Evolutionary conservation across 1,140 invertebrate species (phyloP), one percentile per base, ranked within the genome.

Genomic region (Vanessa tameamea): DNA sequence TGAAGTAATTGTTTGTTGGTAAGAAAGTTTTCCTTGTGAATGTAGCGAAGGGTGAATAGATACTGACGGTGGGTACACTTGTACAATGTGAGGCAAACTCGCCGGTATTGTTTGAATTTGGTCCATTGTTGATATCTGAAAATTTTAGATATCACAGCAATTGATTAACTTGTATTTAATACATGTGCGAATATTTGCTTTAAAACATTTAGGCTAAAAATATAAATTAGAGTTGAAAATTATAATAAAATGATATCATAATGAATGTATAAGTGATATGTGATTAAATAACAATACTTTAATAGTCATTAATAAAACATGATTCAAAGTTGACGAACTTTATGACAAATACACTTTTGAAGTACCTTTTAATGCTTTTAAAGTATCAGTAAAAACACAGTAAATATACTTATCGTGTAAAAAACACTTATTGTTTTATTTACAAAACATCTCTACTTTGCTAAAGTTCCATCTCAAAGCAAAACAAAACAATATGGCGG

Each of bases 41-140:
- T 84, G 82, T 13, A 90, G 59, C 4, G 82, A 77, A 7, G 86
- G 83, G 51, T 91, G 89, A 50, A 87, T 82, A 3, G 85, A 79
- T 12, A 81, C 78, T 8, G 85, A 77, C 0, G 85, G 83, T 57
- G 88, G 85, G 47, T 90, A 92, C 0, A 92, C 86, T 81, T 90
- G 90, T 0, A 92, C 87, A 13, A 92, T 81, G 48, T 87, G 88
- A 0, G 87, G 88, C 53, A 89, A 85, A 37, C 78, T 77, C 4
- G 64, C 78, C 9, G 79, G 78, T 9, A 76, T 64, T 3, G 75
- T 65, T 75, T 89, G 87, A 26, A 90, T 79, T 73, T 87, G 87
- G 20, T 90, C 88, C 87, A 90, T 91, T 72, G 57, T 81, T 57
- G 23, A 14, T 64, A 55, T 50, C 65, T 75, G 51, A 59, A 77